Evolutionary conservation across 2,797 vertebrate species (phyloP).

Genomic region (Siniperca obscura): DNA sequence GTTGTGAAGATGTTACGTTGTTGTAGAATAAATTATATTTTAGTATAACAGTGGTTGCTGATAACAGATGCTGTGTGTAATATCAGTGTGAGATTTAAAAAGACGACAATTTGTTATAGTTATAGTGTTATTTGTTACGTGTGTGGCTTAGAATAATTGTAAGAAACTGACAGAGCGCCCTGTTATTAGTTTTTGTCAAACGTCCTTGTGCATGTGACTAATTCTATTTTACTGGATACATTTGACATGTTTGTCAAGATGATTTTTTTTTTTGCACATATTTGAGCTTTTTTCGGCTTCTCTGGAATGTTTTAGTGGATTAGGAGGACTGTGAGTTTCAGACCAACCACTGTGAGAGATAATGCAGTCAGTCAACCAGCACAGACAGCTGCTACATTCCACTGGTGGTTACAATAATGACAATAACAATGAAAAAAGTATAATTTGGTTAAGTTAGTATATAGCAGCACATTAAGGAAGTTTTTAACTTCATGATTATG

Average conservation of each 20-base stretch:
- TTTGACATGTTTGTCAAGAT: constrained; percentile 3
- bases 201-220: not conserved
- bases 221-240: not conserved
- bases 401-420: constrained; percentile 12
- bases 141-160: not conserved
- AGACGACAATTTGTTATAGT: not conserved
- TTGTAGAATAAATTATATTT: not conserved
- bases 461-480: not conserved
- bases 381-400: constrained; percentile 67
- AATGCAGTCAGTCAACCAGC: constrained; percentile 60
- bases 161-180: not conserved
- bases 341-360: constrained; percentile 68
- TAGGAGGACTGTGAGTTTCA: constrained; percentile 41
- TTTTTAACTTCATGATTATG: not conserved
- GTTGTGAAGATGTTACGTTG: not conserved
- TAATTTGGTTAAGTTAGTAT: not conserved
- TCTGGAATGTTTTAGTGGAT: constrained; percentile 69
- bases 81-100: constrained; percentile 1
- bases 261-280: constrained; percentile 15
- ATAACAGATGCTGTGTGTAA: constrained; percentile 11
- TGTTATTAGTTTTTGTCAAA: not conserved
- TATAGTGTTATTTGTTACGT: not conserved
- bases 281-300: constrained; percentile 23
- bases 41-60: not conserved
- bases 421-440: not conserved